Base-by-base conservation (phyloP, 2,888 invertebrate species). In the Tromatobia lineatoria region DNA sequence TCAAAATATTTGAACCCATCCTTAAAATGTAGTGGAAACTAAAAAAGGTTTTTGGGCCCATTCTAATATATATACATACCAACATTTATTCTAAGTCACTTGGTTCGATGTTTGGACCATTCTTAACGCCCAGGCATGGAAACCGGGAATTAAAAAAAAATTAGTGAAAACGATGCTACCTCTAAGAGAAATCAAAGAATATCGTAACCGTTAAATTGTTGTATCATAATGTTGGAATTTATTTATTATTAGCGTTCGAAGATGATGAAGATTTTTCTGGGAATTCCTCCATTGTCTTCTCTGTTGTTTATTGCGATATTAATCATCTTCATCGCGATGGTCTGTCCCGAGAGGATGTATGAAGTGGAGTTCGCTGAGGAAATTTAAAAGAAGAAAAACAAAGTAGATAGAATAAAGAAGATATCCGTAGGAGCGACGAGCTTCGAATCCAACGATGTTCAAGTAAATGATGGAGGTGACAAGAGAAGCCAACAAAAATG, bases 381-480 rank as follows among this genome's bases (percentile, higher is more conserved):
- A 85, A 7, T 94, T 94, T n/a, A 94, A 91, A 0, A 94, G 78
- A 15, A 95, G 90, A 87, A 95, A 95, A 11, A 93, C 82, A 0
- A 93, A 88, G 86, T 96, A 96, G 4, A 95, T 80, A 3, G 91
- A 88, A 42, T 94, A 91, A 29, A 95, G 92, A 66, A 94, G 93
- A 57, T 93, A 91, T 1, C 95, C 95, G 87, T 95, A 95, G 3
- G 92, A 91, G n/a, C 93, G 91, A 25, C 94, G 91, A 75, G 94
- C 94, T 6, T 91, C 86, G 88, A 95, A 95, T 20, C 93, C 93
- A 6, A 94, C 94, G 11, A 94, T 86, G n/a, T 94, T 93, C 25
- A 95, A 90, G 38, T 95, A 93, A 52, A 94, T 84, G 20, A 95
- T 87, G 1, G 95, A 94, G 3, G 90, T 88, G 2, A 92, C 18